These are phyloP conservation scores for Pitangus sulphuratus DNA, from an alignment of 2,797 vertebrate species.

Conservation along the genomic window DNA sequence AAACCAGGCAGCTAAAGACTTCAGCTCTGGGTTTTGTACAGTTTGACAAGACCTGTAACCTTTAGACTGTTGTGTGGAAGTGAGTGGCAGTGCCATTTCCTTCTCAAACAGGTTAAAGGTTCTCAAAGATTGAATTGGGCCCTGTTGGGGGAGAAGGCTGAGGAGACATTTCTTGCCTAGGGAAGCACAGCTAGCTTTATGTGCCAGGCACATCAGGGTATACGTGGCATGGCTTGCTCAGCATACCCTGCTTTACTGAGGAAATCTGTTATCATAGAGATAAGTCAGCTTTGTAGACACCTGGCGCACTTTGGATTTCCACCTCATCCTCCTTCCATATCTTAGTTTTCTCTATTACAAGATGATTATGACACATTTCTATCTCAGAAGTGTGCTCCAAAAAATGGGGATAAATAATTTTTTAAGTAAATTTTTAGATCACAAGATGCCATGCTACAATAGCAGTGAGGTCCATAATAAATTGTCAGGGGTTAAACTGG, in stretches of 20 bases:
- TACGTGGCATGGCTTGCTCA: not conserved
- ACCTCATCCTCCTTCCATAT: not conserved
- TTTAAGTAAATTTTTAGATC: not conserved
- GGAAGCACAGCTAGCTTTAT: not conserved
- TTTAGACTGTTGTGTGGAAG: not conserved
- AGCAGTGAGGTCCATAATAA: not conserved
- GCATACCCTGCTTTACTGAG: not conserved
- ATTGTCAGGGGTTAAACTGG: not conserved
- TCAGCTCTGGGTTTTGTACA: not conserved
- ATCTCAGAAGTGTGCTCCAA: not conserved
- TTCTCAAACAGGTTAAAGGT: not conserved
- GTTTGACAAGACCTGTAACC: not conserved
- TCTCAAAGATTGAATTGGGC: not conserved
- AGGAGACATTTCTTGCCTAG: not conserved
- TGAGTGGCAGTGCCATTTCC: not conserved
- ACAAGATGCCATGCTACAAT: not conserved
- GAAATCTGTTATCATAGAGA: not conserved
- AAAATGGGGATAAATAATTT: not conserved
- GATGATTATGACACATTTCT: not conserved
- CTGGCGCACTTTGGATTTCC: not conserved
- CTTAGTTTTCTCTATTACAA: not conserved
- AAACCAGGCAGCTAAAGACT: not conserved
- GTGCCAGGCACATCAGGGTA: not conserved
- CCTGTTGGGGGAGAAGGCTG: not conserved
- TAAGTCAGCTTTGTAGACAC: not conserved